These are phyloP conservation scores for Stichopus horrens DNA, from an alignment of 53 echinoderm and acorn worm genomes.

Conservation along the genomic window DNA sequence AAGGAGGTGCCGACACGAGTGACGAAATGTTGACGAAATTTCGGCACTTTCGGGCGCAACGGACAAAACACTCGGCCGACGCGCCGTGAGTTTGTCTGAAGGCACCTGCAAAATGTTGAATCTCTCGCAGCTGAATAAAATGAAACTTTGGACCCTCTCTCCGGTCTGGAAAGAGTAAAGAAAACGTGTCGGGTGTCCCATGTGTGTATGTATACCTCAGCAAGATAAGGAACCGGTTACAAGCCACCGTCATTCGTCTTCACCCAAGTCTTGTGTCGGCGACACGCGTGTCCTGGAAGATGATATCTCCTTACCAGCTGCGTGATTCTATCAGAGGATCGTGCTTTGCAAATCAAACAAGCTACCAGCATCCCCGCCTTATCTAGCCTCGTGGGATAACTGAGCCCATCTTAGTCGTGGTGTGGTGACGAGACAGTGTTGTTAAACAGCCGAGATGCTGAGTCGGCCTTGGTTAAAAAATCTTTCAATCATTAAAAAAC, in stretches of 20 bases:
- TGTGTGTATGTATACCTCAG: slow-evolving; percentile 24
- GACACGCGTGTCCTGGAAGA: slow-evolving; percentile 40
- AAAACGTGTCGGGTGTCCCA: slow-evolving; percentile 29
- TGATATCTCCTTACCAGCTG: slow-evolving; percentile 40
- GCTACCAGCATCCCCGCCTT: slow-evolving; percentile 26
- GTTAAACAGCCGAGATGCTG: slow-evolving; percentile 40
- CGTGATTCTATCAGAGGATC: slow-evolving; percentile 37
- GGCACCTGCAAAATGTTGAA: slow-evolving; percentile 51
- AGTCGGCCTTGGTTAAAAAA: slow-evolving; percentile 37
- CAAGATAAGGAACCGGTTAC: slow-evolving; percentile 32
- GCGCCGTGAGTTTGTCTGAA: slow-evolving; percentile 24
- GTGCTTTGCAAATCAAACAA: slow-evolving; percentile 50
- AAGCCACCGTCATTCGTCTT: background rate
- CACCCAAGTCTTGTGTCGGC: slow-evolving; percentile 5
- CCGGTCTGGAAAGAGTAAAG: background rate
- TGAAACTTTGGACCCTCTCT: slow-evolving; percentile 50
- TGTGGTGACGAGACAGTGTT: slow-evolving; percentile 42
- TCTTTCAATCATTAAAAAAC: slow-evolving; percentile 46
- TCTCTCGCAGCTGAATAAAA: slow-evolving; percentile 35
- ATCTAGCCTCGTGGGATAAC: slow-evolving; percentile 46
- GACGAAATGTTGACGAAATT: slow-evolving; percentile 44
- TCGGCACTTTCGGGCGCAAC: slow-evolving; percentile 47
- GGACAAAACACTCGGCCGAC: slow-evolving; percentile 38
- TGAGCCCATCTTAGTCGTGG: background rate
- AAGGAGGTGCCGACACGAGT: slow-evolving; percentile 20